Evolutionary conservation across 2,797 vertebrate species (phyloP).

Genomic region (Passerculus sandwichensis): DNA sequence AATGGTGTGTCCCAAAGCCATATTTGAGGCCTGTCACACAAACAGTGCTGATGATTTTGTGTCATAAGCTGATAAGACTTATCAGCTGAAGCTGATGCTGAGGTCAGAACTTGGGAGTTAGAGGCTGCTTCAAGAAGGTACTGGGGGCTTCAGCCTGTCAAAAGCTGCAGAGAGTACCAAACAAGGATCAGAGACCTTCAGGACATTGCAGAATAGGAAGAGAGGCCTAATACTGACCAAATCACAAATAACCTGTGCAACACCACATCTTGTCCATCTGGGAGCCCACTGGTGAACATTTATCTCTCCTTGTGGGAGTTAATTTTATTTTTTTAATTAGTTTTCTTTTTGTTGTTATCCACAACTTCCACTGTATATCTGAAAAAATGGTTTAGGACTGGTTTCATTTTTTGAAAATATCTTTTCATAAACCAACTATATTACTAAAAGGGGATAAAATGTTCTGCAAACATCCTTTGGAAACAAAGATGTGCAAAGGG

Average conservation of each 20-base stretch:
- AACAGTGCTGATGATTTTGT: not conserved
- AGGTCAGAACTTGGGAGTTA: not conserved
- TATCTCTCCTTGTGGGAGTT: not conserved
- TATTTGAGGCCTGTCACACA: rapidly evolving
- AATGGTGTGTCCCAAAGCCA: not conserved
- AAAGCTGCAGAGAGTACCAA: not conserved
- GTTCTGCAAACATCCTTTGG: not conserved
- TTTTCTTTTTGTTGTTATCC: not conserved
- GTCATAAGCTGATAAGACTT: not conserved
- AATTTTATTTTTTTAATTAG: not conserved
- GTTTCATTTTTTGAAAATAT: not conserved
- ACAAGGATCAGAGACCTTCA: not conserved
- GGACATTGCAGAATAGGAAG: not conserved
- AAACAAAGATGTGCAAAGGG: not conserved
- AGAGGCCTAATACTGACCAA: not conserved
- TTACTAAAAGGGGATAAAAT: not conserved
- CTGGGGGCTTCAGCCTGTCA: not conserved
- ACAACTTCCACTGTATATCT: not conserved
- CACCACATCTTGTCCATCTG: not conserved
- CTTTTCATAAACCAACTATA: not conserved
- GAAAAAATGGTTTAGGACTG: not conserved
- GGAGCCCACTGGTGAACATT: not conserved
- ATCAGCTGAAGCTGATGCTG: not conserved
- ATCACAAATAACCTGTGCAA: rapidly evolving
- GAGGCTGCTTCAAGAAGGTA: not conserved